Base-by-base conservation (phyloP, 2,888 invertebrate species). In the Chrysodeixis includens region DNA sequence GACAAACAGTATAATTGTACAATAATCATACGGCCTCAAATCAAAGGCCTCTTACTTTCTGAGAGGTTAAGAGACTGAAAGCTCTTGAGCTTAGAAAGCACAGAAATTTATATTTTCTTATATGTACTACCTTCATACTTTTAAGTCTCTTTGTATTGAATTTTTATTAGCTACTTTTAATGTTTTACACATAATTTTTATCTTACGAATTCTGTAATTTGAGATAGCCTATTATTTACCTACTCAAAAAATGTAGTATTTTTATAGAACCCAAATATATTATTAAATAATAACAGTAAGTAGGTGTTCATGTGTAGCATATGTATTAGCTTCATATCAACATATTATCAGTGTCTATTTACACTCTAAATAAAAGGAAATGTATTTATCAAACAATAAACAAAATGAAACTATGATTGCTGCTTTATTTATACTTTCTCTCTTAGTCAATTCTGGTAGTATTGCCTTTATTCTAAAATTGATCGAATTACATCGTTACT, bases 361-460 rank as follows among this genome's bases (percentile, higher is more conserved):
- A 66, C 57, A 61, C 35, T 62, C 57, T 54, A 57, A 54, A 64
- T 49, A 66, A 30, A 62, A 44, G 22, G 18, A 46, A 46, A 49
- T 61, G 30, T 60, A 61, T 66, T 49, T 49, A 56, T 60, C 49
- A 46, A 57, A 83, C 99, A 99, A 66, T 66, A 66, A 62, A 66
- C 16, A 16, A 62, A 10, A n/a, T 20, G 18, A 20, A 49, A 49
- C 46, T 49, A 1, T 20, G 16, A 7, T 8, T 18, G 7, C 10
- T 35, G 35, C 14, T 35, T 35, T 12, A 12, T 12, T 4, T 2
- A 12, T 12, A 1, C 14, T 35, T 35, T 35, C 14, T 35, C 14
- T 12, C 2, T 26, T 26, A 26, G 26, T 26, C 2, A 4, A 6
- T 4, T 26, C 6, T 2, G 26, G 26, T 26, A 26, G 6, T 4